Evolutionary conservation across 2,888 invertebrate genomes (phyloP).

Genomic region (Dasypolia templi): DNA sequence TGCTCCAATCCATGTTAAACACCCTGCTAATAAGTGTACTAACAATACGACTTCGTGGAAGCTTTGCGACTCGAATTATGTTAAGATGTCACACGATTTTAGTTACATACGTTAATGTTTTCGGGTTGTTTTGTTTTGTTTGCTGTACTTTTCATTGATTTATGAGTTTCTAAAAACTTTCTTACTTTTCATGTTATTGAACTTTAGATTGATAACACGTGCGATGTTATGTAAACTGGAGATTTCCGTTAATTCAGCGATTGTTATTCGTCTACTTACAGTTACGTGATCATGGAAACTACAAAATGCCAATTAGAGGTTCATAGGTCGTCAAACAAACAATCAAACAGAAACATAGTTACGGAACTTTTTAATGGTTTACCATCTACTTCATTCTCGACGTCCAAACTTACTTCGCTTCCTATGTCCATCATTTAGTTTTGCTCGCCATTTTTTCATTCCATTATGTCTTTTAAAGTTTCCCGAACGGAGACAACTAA

Average conservation of each 20-base stretch:
- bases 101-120: conserved; percentile 16
- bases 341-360: conserved; percentile 49
- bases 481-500: conserved; percentile 59
- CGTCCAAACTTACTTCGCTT: conserved; percentile 53
- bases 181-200: conserved; percentile 6
- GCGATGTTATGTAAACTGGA: conserved; percentile 14
- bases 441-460: conserved; percentile 57
- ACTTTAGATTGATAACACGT: conserved; percentile 2
- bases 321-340: conserved; percentile 28
- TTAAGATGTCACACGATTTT: conserved; percentile 56
- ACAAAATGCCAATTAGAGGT: conserved; percentile 23
- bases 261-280: neutral
- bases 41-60: conserved; percentile 67
- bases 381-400: conserved; percentile 47
- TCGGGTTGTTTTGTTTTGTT: conserved; percentile 32
- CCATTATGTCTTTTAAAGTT: conserved; percentile 63
- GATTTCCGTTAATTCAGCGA: conserved; percentile 4
- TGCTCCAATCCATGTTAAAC: conserved; percentile 75
- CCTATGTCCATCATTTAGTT: conserved; percentile 47
- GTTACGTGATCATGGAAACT: neutral
- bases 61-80: conserved; percentile 62
- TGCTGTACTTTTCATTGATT: conserved; percentile 19
- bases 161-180: conserved; percentile 27
- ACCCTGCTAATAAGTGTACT: conserved; percentile 75
- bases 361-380: conserved; percentile 60